Conservation (phyloP, 2,113 vertebrate species). For the Anser brachyrhynchus region DNA sequence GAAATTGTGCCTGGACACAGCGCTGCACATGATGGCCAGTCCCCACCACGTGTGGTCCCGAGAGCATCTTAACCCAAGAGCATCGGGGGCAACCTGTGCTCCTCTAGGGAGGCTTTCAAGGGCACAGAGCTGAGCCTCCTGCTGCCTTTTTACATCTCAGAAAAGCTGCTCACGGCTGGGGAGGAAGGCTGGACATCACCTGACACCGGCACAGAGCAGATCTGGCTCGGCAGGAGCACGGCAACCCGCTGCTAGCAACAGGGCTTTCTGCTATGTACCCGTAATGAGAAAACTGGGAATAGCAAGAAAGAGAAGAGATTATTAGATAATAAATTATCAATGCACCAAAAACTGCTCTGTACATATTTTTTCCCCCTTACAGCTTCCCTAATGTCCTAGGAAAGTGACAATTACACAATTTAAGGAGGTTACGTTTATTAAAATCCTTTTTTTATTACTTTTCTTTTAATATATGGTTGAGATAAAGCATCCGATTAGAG, state of each 20-base stretch:
- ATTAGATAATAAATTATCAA: slow-evolving; percentile 72
- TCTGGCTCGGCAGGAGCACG: slow-evolving; percentile 16
- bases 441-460: slow-evolving; percentile 47
- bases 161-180: background rate
- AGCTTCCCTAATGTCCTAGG: slow-evolving; percentile 34
- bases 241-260: slow-evolving; percentile 34
- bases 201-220: background rate
- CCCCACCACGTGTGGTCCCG: accelerated
- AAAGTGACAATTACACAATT: slow-evolving; percentile 65
- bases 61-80: background rate
- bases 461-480: slow-evolving; percentile 21
- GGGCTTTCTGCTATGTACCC: background rate
- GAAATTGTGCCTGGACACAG: background rate
- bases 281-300: slow-evolving; percentile 68
- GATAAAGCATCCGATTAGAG: slow-evolving; percentile 54
- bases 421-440: slow-evolving; percentile 68
- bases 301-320: slow-evolving; percentile 47
- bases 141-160: background rate
- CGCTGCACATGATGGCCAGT: background rate
- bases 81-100: background rate
- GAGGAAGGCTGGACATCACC: background rate
- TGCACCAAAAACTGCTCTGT: slow-evolving; percentile 31
- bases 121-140: background rate
- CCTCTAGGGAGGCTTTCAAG: background rate
- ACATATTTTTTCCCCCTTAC: slow-evolving; percentile 4